These are phyloP conservation scores for Enteromius viviparus DNA, from an alignment of 2,797 vertebrate species.

Conservation along the genomic window DNA sequence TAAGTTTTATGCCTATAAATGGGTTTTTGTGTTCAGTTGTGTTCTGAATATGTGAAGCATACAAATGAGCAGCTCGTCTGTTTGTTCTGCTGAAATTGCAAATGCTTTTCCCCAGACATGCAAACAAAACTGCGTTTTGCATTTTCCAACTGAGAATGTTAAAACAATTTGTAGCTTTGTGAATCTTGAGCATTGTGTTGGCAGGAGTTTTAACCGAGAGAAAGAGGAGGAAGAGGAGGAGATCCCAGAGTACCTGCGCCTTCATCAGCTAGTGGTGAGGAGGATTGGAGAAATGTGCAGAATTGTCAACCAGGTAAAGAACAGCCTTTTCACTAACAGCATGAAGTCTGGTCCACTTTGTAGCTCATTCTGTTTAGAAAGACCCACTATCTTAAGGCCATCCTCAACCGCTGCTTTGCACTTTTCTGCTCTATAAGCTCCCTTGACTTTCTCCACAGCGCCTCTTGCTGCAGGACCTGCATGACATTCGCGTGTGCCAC, in stretches of 20 bases:
- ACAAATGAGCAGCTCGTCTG: neutral
- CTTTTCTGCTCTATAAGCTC: neutral
- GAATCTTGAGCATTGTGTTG: constrained; percentile 3
- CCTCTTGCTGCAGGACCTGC: constrained; percentile 93
- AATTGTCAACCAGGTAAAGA: constrained; percentile 91
- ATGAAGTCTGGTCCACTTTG: neutral
- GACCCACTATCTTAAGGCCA: neutral
- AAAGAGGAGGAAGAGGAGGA: constrained; percentile 78
- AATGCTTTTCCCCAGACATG: constrained; percentile 19
- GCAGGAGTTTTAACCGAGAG: constrained; percentile 70
- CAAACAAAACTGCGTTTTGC: constrained; percentile 13
- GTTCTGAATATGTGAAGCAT: neutral
- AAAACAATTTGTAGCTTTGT: neutral
- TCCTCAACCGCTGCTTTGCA: neutral
- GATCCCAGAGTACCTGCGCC: constrained; percentile 81
- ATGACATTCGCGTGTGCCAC: constrained; percentile 95
- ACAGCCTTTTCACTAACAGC: neutral
- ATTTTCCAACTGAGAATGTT: constrained; percentile 3
- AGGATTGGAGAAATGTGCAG: constrained; percentile 94
- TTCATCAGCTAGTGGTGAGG: constrained; percentile 88
- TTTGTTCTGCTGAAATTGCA: constrained; percentile 8
- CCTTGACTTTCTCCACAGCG: constrained; percentile 70
- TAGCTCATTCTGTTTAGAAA: neutral
- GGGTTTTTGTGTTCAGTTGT: neutral
- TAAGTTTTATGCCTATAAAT: constrained; percentile 3